Evolutionary conservation across 2,113 vertebrate genomes (phyloP), one percentile per base, ranked within the genome.

Genomic region (Heterochromis multidens): DNA sequence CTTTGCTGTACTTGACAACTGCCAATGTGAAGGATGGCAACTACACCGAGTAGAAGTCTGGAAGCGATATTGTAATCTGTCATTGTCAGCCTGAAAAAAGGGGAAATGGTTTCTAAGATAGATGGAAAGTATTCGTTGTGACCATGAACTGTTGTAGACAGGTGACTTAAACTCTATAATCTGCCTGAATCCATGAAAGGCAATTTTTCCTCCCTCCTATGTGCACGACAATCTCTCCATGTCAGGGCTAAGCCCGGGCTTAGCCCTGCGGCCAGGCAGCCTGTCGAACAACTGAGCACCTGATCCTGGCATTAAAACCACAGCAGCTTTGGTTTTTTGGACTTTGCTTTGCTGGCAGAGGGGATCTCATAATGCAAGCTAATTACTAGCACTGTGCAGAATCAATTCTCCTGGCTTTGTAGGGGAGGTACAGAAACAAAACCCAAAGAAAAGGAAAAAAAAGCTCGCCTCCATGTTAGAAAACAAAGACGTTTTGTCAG

Each of bases 131-230:
- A 88, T 92, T 88, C 82, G 70, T 80, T 27, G 78, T 76, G 89
- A 92, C 92, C 92, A 93, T 93, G 93, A 95, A 94, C 93, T 92
- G 89, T 90, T 91, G 92, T 88, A 89, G 95, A 95, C 91, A 90
- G 93, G 89, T 94, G 94, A 95, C 90, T 95, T 95, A 94, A 94
- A 90, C 88, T 93, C 88, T 91, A 91, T 92, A 93, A 95, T 95
- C 91, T 93, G 81, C 27, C 80, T 35, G 84, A 92, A 94, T 89
- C 90, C 86, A 86, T 78, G 74, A 92, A 87, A 91, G 91, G 90
- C 89, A 80, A 86, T 90, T 88, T 93, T 88, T 92, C 85, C 88
- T 88, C 78, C 90, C 83, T 82, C 76, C 74, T 84, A 67, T 81
- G 77, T 19, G 61, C 77, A 49, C 80, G 43, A 61, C 88, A 81